Conservation (phyloP, 2,797 vertebrate genomes). For the Gymnopithys bicolor region DNA sequence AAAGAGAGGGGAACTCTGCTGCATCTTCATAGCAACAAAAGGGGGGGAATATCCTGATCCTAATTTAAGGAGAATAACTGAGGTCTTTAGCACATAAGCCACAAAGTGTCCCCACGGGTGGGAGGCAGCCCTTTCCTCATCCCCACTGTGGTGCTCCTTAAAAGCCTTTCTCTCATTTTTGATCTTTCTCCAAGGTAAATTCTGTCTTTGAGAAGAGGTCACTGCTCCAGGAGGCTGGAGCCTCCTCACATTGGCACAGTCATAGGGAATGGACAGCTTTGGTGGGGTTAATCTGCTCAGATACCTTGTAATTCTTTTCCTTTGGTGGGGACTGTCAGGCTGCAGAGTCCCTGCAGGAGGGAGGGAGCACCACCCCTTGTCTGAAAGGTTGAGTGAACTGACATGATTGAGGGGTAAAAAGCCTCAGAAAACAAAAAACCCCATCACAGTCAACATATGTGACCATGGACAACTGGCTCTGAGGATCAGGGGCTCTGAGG, state of each 20-base stretch:
- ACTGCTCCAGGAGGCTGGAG: neutral
- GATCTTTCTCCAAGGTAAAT: neutral
- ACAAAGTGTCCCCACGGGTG: rapidly evolving
- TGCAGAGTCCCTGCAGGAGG: neutral
- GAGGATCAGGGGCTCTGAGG: neutral
- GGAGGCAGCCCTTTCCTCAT: neutral
- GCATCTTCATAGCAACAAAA: neutral
- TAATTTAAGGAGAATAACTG: neutral
- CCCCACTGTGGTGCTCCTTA: rapidly evolving
- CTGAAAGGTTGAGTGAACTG: neutral
- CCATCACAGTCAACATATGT: rapidly evolving
- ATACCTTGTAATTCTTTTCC: neutral
- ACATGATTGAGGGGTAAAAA: neutral
- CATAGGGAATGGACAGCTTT: neutral
- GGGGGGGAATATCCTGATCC: neutral
- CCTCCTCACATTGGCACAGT: neutral
- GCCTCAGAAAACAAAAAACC: rapidly evolving
- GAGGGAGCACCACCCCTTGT: rapidly evolving
- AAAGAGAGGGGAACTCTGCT: neutral
- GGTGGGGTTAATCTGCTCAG: neutral
- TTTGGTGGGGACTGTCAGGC: neutral
- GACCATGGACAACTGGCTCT: neutral
- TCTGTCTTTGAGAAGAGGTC: neutral
- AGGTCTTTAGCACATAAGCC: neutral
- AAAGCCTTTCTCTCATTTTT: neutral